Conservation (phyloP, 2,797 vertebrate genomes). For the Pipistrellus pygmaeus region DNA sequence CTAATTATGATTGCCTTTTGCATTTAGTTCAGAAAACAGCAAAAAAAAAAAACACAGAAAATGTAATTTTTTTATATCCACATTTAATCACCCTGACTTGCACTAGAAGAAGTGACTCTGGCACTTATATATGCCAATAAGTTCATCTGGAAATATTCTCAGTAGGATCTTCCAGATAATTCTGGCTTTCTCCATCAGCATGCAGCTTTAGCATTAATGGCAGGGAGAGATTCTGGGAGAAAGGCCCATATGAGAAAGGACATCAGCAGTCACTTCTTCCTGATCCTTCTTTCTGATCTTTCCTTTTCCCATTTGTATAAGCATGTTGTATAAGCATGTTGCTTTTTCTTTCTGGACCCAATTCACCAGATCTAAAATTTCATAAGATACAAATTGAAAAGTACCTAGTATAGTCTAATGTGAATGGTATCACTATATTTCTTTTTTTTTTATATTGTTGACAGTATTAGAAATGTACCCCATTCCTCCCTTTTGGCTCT, state of each 20-base stretch:
- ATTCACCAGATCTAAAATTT: background rate
- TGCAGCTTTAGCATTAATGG: background rate
- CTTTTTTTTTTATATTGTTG: background rate
- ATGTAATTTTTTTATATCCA: conserved; percentile 15
- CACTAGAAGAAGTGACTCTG: conserved; percentile 2
- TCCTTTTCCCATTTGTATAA: background rate
- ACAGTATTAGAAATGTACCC: background rate
- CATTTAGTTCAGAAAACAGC: conserved; percentile 77
- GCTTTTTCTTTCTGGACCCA: background rate
- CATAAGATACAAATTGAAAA: background rate
- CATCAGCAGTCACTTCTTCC: background rate
- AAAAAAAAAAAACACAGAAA: conserved; percentile 46
- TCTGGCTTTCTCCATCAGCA: background rate
- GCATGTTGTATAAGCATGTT: background rate
- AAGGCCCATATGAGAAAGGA: background rate
- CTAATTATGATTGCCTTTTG: conserved; percentile 68
- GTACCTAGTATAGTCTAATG: background rate
- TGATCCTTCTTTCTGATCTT: background rate
- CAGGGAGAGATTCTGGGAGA: background rate
- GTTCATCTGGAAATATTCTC: background rate
- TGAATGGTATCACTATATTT: background rate
- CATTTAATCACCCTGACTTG: conserved; percentile 67
- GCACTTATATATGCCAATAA: background rate
- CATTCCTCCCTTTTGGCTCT: background rate
- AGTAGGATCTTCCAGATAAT: background rate